phyloP scores from a whole-genome alignment of 2,113 vertebrate genomes.

The Telmatochromis sp. region DNA sequence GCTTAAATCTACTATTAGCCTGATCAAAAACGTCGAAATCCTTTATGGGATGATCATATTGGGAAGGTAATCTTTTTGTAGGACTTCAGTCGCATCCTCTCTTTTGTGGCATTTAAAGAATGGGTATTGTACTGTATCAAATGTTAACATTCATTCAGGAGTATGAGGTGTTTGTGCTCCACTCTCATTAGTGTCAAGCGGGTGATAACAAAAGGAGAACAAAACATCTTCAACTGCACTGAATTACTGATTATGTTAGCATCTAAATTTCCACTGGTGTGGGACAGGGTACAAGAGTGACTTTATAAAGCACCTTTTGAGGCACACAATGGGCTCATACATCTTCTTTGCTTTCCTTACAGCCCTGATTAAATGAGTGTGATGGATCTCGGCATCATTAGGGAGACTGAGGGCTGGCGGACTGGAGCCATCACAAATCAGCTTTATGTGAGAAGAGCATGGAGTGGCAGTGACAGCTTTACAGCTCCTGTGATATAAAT shows the following conservation, averaged over 20 bases:
- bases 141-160: neutral
- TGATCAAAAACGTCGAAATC: neutral
- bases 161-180: neutral
- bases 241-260: constrained; percentile 21
- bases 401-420: constrained; percentile 48
- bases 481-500: constrained; percentile 58
- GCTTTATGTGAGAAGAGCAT: constrained; percentile 56
- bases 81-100: neutral
- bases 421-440: constrained; percentile 61
- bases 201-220: neutral
- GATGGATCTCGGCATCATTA: constrained; percentile 66
- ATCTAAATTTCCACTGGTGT: neutral
- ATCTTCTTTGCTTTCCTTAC: constrained; percentile 64
- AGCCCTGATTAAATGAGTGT: constrained; percentile 63
- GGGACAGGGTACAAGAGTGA: neutral
- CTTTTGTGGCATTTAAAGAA: neutral
- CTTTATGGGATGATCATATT: neutral
- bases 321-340: constrained; percentile 47
- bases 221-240: neutral
- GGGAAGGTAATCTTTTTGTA: neutral
- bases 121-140: neutral
- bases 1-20: neutral
- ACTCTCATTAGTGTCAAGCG: neutral
- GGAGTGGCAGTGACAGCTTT: constrained; percentile 61
- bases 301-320: constrained; percentile 51